phyloP scores from a whole-genome alignment of 2,113 vertebrate genomes.

The Deroptyus accipitrinus region DNA sequence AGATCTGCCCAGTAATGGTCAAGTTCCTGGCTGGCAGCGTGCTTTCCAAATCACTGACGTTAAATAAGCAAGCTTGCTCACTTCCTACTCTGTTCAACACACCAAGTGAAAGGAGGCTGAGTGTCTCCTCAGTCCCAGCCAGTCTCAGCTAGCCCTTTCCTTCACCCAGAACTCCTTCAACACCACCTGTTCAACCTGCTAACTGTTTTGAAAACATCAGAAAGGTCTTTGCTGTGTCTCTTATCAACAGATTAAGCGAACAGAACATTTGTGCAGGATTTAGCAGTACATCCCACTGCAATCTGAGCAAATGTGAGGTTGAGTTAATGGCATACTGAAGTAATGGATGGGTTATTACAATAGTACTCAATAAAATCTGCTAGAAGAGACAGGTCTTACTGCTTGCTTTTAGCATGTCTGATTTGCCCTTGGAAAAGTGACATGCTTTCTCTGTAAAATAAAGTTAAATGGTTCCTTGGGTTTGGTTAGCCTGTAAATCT shows the following conservation, averaged over 20 bases:
- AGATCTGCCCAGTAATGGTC: not conserved
- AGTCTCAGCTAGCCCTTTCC: slow-evolving; percentile 2
- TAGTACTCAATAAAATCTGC: not conserved
- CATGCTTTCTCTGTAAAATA: not conserved
- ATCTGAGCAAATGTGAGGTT: not conserved
- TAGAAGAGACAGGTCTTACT: not conserved
- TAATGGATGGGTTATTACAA: not conserved
- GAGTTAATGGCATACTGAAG: not conserved
- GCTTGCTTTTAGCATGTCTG: not conserved
- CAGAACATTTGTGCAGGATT: not conserved
- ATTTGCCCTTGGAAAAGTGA: not conserved
- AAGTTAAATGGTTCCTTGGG: not conserved
- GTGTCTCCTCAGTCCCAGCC: not conserved
- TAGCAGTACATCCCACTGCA: not conserved
- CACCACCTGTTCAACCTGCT: slow-evolving; percentile 34
- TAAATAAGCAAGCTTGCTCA: not conserved
- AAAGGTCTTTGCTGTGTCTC: slow-evolving; percentile 44
- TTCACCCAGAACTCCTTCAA: slow-evolving; percentile 29
- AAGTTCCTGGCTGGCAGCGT: not conserved
- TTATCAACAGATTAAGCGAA: slow-evolving; percentile 39
- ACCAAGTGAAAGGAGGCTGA: not conserved
- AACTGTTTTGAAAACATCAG: slow-evolving; percentile 67
- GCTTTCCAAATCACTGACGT: not conserved
- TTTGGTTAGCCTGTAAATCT: not conserved
- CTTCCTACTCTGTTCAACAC: not conserved